Percentiles rank a stretch among this genome's conserved stretches.
phyloP scores from a whole-genome alignment of 2,888 invertebrate species.

The Ormia ochracea region DNA sequence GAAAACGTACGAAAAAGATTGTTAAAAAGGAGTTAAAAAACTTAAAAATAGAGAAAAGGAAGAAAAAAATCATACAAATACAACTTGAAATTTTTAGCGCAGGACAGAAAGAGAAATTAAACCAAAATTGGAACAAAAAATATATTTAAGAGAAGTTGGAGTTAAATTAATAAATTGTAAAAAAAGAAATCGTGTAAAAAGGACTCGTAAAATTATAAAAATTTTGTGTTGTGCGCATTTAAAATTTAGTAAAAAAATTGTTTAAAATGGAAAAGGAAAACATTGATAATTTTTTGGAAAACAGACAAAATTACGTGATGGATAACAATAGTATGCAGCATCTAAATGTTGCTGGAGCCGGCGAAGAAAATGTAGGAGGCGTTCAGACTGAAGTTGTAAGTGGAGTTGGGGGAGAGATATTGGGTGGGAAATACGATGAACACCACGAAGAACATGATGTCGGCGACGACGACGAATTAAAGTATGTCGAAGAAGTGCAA shows the following conservation, averaged over 20 bases:
- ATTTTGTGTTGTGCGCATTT: conserved; percentile 33
- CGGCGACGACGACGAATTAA: conserved; percentile 91
- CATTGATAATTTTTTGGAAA: conserved; percentile 70
- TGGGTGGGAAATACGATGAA: conserved; percentile 68
- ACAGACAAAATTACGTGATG: conserved; percentile 66
- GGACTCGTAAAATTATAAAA: conserved; percentile 13
- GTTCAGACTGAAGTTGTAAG: conserved; percentile 50
- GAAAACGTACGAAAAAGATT: conserved; percentile 31
- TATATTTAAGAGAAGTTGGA: conserved; percentile 11
- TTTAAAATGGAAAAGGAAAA: conserved; percentile 72
- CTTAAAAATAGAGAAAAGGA: conserved; percentile 6
- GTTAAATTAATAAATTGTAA: conserved; percentile 24
- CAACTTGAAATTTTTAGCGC: conserved; percentile 50
- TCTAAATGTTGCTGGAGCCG: conserved; percentile 64
- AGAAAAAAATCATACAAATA: conserved; percentile 25
- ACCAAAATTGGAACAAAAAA: conserved; percentile 30
- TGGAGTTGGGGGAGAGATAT: conserved; percentile 63
- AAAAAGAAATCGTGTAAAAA: conserved; percentile 31
- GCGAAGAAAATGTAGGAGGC: conserved; percentile 62
- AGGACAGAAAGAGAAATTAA: conserved; percentile 55
- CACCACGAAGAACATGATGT: conserved; percentile 68
- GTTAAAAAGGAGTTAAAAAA: conserved; percentile 39
- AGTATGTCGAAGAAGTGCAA: conserved; percentile 84
- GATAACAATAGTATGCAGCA: conserved; percentile 67
- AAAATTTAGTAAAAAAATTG: neutral